Evolutionary conservation across 2,797 vertebrate species (phyloP), one percentile per base, ranked within the genome.

Genomic region (Octomys mimax): DNA sequence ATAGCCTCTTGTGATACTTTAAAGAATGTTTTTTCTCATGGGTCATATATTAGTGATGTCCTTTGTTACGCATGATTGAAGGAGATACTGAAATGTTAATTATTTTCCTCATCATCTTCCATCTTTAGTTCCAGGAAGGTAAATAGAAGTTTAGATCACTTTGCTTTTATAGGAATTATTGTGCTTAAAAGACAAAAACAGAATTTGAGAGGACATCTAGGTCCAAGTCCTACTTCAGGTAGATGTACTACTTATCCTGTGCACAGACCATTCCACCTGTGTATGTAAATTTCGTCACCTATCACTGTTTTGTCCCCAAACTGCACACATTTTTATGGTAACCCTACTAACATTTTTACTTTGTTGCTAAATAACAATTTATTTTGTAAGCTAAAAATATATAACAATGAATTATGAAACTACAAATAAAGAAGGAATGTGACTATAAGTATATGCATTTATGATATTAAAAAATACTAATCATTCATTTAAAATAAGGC

Each of bases 231-330:
- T 21, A 7, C 9, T 39, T 9, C 9, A 0, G 13, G 22, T 18
- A 6, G 0, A 14, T 80, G 6, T 59, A 2, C 1, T 28, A 77
- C 11, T 19, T 62, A 2, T 39, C 5, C 3, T 39, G 4, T 31
- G 33, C 0, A 16, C 42, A 66, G 24, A 57, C 3, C 2, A 0
- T 26, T 16, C 61, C 49, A 78, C 5, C 5, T 24, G 54, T 36
- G 2, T 26, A 10, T 68, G 24, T 46, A 31, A 31, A 84, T 75
- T 79, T 24, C 6, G 28, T 73, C 2, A 18, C 2, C 28, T 59
- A 42, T 0, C 0, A 2, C 0, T 80, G 2, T 31, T 87, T 52
- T 2, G 6, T 57, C 9, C 11, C 21, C 7, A 46, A 3, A 3
- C 3, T 91, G 10, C 3, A 54, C 6, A 75, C n/a, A 2, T n/a